Evolutionary conservation across 1,140 invertebrate genomes (phyloP).

Genomic region (Phenacoccus solenopsis): DNA sequence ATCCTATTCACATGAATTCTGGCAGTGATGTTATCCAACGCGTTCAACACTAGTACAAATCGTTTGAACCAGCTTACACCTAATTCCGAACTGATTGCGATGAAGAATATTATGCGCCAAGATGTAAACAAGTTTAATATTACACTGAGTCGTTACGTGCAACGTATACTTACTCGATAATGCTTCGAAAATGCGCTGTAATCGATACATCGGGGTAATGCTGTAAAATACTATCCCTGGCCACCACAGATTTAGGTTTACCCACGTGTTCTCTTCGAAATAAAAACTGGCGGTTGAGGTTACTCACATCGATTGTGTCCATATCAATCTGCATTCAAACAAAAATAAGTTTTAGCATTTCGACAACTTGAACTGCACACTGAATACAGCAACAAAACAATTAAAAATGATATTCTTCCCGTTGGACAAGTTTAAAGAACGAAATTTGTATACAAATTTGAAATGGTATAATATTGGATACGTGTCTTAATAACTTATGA

Average conservation of each 20-base stretch:
- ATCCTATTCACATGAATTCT: constrained; percentile 98
- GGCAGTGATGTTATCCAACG: constrained; percentile 90
- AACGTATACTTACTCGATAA: constrained; percentile 56
- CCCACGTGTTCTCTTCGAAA: constrained; percentile 97
- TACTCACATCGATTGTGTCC: constrained; percentile 99
- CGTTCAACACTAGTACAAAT: constrained; percentile 91
- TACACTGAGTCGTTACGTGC: not conserved
- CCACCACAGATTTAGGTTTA: constrained; percentile 83
- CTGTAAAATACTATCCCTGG: constrained; percentile 71
- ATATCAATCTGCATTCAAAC: constrained; percentile 84
- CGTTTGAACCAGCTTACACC: constrained; percentile 82
- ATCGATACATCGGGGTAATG: constrained; percentile 85
- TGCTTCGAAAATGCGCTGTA: constrained; percentile 80
- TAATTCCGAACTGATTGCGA: constrained; percentile 66
- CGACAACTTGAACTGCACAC: no score
- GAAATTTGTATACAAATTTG: no score
- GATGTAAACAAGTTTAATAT: not conserved
- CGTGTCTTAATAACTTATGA: no score
- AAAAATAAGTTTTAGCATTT: no score
- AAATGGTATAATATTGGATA: no score
- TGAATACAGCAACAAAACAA: no score
- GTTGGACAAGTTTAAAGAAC: no score
- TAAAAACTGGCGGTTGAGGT: constrained; percentile 95
- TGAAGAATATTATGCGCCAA: constrained; percentile 22
- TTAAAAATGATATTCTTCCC: no score